These are phyloP conservation scores for Pomatorhinus ruficollis DNA, from an alignment of 2,113 vertebrate genomes.

Conservation along the genomic window DNA sequence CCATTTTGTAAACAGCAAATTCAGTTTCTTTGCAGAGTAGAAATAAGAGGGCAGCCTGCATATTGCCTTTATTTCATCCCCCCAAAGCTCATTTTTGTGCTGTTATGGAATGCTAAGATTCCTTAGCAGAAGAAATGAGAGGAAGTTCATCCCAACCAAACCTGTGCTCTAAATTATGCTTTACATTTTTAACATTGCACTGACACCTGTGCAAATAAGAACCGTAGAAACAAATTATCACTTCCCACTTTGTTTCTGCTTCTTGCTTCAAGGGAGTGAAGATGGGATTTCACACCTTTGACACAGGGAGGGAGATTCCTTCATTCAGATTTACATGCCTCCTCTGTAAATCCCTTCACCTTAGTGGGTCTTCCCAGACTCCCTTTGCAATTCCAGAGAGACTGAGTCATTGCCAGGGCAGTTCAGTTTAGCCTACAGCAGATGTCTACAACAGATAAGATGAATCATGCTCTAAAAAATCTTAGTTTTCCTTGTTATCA, in stretches of 20 bases:
- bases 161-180: not conserved
- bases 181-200: not conserved
- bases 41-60: not conserved
- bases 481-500: not conserved
- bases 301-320: not conserved
- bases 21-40: not conserved
- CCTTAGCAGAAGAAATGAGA: not conserved
- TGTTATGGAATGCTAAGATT: not conserved
- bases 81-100: not conserved
- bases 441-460: not conserved
- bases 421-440: not conserved
- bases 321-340: not conserved
- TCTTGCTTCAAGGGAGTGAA: not conserved
- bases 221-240: not conserved
- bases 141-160: not conserved
- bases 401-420: not conserved
- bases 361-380: not conserved
- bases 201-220: not conserved
- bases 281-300: not conserved
- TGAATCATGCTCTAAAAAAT: not conserved
- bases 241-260: not conserved
- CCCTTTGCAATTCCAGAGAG: not conserved
- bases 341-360: not conserved
- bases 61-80: not conserved
- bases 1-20: not conserved